Evolutionary conservation across 1,140 invertebrate genomes (phyloP), one percentile per base, ranked within the genome.

Genomic region (Hycleus cichorii): DNA sequence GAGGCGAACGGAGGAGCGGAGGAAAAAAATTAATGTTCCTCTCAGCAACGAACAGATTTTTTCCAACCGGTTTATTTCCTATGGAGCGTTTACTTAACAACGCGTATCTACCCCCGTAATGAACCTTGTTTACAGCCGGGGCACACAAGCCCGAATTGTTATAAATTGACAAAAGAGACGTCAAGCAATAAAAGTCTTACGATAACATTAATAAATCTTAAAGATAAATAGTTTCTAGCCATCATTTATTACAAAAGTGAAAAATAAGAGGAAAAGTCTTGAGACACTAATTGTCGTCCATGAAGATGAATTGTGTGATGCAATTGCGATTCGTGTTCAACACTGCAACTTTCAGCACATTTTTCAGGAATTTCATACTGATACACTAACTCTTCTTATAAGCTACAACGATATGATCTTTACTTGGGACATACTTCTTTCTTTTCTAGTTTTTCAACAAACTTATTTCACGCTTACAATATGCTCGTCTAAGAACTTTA

Each of bases 221-320:
- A 61, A 63, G 64, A 66, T 66, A 63, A 66, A 66, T 61, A 54
- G 58, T 46, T 50, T 53, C 46, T 55, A 48, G 54, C 42, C 61
- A 59, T 63, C 59, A 64, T 64, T 66, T 61, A 60, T 66, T 64
- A 56, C 58, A 53, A 60, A 64, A 61, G 64, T 58, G 59, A 64
- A 62, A 64, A 66, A 64, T 66, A 66, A 64, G 64, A 64, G 57
- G 62, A 64, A 64, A 64, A 64, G 58, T 62, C 62, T 54, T 56
- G 54, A 62, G 64, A 66, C 62, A 62, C 62, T 64, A 66, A 66
- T 66, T 66, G 64, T 64, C 61, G 50, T 58, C 47, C 57, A 64
- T 64, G 54, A 66, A 64, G 64, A 66, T 66, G 62, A 62, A 66
- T 61, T 5, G 32, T 18, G 18, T 4, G 7, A 32, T 32, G 32